Base-by-base conservation (phyloP, 2,888 invertebrate genomes). In the Calameuta pallipes region DNA sequence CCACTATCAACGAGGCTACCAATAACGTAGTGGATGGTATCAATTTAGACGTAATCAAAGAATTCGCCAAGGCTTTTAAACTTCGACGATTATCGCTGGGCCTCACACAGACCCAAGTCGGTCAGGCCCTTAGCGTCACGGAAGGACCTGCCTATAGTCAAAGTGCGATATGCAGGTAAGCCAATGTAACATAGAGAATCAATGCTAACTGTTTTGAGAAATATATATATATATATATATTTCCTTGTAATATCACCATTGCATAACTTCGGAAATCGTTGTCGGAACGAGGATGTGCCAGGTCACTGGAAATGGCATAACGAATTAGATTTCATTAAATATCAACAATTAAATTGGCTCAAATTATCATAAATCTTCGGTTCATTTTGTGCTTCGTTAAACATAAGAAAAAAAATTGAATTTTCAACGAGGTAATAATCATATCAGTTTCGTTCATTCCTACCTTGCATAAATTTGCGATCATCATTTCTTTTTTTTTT, bases 141-240 rank as follows among this genome's bases (percentile, higher is more conserved):
- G 98, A 98, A 93, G 99, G 99, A 77, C 99, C 99, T 56, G 98
- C 98, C 76, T 99, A 99, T 93, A 98, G 98, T 93, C 99, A 99
- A 94, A 98, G 98, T 92, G 99, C 99, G 87, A 99, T 99, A 92
- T 99, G 99, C 97, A 97, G 98, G 98, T 98, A 94, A 93, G 93
- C 83, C 41, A 15, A 23, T 33, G 33, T 1, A 23, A 34, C 56
- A 73, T 75, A 68, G 56, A 73, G 70, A 31, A 75, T 23, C 2
- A 56, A 23, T 56, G 23, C 56, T 56, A 56, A 23, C 9, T 56
- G 23, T 56, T 56, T 56, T 56, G 1, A 56, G 56, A 56, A 56
- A 56, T 56, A 56, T 56, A 23, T 56, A 41, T 41, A 41, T 41
- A 41, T 15, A 41, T 56, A 56, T 56, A 56, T 23, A 56, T 56